Evolutionary conservation across 1,140 invertebrate species (phyloP).

Genomic region (Caerostris darwini): DNA sequence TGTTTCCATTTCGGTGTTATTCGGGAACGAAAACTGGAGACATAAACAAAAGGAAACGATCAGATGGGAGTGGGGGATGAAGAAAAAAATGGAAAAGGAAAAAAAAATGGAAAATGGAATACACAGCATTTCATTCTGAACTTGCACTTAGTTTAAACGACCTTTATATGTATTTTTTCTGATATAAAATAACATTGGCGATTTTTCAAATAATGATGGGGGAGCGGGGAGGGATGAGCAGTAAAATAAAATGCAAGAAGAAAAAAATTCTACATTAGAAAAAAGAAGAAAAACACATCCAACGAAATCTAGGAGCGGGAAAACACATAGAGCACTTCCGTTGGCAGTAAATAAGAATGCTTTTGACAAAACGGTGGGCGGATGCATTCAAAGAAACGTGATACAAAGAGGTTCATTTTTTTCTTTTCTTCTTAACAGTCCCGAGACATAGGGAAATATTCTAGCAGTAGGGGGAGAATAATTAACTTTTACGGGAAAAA

Average conservation of each 20-base stretch:
- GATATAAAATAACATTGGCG: background rate
- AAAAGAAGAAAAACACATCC: background rate
- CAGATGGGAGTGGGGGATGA: background rate
- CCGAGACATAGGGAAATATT: too few relatives aligned
- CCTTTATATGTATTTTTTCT: constrained; percentile 36
- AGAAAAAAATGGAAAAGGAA: background rate
- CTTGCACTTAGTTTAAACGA: constrained; percentile 41
- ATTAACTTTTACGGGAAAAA: too few relatives aligned
- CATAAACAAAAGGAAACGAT: constrained; percentile 15
- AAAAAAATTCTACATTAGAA: background rate
- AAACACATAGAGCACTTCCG: background rate
- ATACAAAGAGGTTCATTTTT: background rate
- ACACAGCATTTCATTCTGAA: constrained; percentile 36
- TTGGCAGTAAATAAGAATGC: background rate
- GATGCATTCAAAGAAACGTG: background rate
- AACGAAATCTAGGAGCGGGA: background rate
- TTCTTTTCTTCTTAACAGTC: background rate
- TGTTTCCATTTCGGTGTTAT: constrained; percentile 7
- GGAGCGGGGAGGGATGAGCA: background rate
- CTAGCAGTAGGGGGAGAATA: too few relatives aligned
- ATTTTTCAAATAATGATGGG: background rate
- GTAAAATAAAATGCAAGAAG: background rate
- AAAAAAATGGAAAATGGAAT: background rate
- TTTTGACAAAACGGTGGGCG: background rate
- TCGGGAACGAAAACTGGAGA: background rate